These are phyloP conservation scores for Notolepis coatsorum DNA, from an alignment of 2,797 vertebrate species.

Conservation along the genomic window DNA sequence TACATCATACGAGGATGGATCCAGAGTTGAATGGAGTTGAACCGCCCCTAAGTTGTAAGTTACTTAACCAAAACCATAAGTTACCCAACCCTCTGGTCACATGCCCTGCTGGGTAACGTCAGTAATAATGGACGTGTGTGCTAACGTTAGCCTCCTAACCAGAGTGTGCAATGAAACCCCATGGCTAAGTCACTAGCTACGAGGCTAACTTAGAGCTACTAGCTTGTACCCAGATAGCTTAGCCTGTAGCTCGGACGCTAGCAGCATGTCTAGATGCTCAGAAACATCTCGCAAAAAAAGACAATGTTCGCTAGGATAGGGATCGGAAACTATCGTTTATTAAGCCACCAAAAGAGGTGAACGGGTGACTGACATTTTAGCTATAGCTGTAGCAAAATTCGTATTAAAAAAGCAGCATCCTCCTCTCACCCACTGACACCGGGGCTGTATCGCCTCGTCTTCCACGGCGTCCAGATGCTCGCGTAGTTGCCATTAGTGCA, in stretches of 20 bases:
- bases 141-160: neutral
- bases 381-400: neutral
- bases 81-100: slow-evolving; percentile 34
- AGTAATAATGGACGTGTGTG: neutral
- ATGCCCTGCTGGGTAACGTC: neutral
- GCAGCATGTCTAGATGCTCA: neutral
- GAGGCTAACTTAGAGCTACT: neutral
- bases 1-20: no score
- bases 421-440: slow-evolving; percentile 93
- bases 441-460: slow-evolving; percentile 89
- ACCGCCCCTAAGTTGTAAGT: neutral
- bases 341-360: no score
- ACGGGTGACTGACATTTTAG: neutral
- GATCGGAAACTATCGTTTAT: no score
- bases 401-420: neutral
- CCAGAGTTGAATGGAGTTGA: no score
- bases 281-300: no score
- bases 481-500: slow-evolving; percentile 82
- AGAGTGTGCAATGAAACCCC: neutral
- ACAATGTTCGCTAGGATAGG: no score
- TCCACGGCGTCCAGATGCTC: slow-evolving; percentile 95
- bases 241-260: slow-evolving; percentile 9
- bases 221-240: slow-evolving; percentile 18
- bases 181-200: slow-evolving; percentile 31
- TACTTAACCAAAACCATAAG: slow-evolving; percentile 25